Evolutionary conservation across 2,888 invertebrate genomes (phyloP).

Genomic region (Cetonia aurata): DNA sequence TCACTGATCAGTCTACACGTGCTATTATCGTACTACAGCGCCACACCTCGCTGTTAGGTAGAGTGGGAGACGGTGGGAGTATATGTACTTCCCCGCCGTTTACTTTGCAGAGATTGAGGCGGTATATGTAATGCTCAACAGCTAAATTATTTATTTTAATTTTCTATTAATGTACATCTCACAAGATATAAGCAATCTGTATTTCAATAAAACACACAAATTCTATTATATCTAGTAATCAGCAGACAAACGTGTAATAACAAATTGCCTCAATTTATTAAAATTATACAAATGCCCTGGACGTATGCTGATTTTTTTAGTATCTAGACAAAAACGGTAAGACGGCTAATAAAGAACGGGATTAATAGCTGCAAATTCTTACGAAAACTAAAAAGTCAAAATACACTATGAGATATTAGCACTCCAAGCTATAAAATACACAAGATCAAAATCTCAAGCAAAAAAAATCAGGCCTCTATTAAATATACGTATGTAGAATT

Average conservation of each 20-base stretch:
- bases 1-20: no score
- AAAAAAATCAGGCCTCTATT: constrained; percentile 42
- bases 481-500: constrained; percentile 44
- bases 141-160: not conserved
- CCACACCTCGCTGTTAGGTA: no score
- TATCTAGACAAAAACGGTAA: constrained; percentile 41
- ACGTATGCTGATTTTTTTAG: constrained; percentile 26
- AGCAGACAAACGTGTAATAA: constrained; percentile 36
- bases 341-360: constrained; percentile 37
- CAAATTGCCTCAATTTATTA: constrained; percentile 24
- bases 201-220: constrained; percentile 32
- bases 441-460: constrained; percentile 54
- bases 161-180: constrained; percentile 15
- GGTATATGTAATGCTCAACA: no score
- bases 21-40: no score
- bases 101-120: no score
- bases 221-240: constrained; percentile 35
- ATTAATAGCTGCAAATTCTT: constrained; percentile 51
- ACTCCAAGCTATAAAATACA: constrained; percentile 66
- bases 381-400: constrained; percentile 44
- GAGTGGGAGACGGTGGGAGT: no score
- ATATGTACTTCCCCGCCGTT: no score
- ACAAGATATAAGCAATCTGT: constrained; percentile 15
- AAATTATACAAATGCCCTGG: constrained; percentile 26
- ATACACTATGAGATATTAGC: constrained; percentile 63